Evolutionary conservation across 2,113 vertebrate species (phyloP).

Genomic region (Noturus placidus): DNA sequence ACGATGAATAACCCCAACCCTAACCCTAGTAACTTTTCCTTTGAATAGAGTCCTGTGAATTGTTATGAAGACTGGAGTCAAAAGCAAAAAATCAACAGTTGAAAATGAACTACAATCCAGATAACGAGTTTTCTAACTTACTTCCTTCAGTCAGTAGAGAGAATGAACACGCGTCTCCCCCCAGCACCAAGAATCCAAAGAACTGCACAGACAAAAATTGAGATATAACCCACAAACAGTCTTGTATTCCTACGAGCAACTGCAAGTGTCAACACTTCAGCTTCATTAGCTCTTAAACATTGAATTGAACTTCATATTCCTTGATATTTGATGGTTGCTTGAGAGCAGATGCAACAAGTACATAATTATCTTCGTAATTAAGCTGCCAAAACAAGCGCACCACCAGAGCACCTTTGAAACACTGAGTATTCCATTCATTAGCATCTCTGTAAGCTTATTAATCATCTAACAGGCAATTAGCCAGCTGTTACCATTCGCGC

Average conservation of each 20-base stretch:
- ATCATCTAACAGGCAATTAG: constrained; percentile 98
- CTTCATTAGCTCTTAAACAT: constrained; percentile 76
- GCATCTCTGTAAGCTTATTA: constrained; percentile 99
- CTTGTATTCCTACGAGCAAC: constrained; percentile 50
- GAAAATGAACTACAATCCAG: constrained; percentile 61
- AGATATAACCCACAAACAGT: constrained; percentile 31
- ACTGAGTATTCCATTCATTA: constrained; percentile 93
- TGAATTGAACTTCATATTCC: constrained; percentile 90
- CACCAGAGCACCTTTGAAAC: constrained; percentile 96
- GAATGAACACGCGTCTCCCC: constrained; percentile 27
- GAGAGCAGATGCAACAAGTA: constrained; percentile 96
- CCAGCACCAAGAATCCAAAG: background rate
- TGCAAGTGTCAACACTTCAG: constrained; percentile 69
- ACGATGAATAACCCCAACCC: background rate
- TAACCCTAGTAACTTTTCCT: background rate
- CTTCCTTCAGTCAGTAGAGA: background rate
- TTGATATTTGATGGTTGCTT: constrained; percentile 96
- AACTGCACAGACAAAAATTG: background rate
- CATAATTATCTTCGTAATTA: constrained; percentile 98
- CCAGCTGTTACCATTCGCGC: constrained; percentile 91
- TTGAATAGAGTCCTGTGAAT: background rate
- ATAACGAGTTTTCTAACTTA: constrained; percentile 7
- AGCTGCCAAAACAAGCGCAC: constrained; percentile 90
- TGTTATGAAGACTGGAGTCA: background rate
- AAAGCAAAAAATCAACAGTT: constrained; percentile 16